Conservation (phyloP, 2,888 invertebrate species). For the Meloe dianella region DNA sequence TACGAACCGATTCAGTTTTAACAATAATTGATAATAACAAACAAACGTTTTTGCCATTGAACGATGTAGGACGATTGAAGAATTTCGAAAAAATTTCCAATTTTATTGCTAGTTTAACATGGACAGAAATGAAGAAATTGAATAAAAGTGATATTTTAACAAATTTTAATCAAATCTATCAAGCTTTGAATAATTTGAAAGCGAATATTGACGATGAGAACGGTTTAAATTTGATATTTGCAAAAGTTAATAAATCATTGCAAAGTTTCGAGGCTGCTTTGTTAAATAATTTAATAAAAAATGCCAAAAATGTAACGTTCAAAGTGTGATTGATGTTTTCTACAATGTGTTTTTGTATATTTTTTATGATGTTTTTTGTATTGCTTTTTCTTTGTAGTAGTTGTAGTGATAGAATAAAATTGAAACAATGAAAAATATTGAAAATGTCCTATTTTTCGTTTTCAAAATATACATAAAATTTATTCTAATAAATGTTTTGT, state of each 20-base stretch:
- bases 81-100: conserved; percentile 44
- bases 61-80: conserved; percentile 35
- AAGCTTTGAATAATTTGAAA: conserved; percentile 48
- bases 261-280: conserved; percentile 55
- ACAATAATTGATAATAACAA: conserved; percentile 45
- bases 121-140: conserved; percentile 45
- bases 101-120: conserved; percentile 47
- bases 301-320: conserved; percentile 54
- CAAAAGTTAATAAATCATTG: conserved; percentile 54
- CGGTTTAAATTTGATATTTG: conserved; percentile 52
- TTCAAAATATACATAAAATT: not conserved
- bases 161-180: conserved; percentile 54
- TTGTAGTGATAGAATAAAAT: conserved; percentile 5
- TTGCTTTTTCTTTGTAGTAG: conserved; percentile 6
- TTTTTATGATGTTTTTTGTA: conserved; percentile 16
- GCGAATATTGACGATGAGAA: conserved; percentile 52
- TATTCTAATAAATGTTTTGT: not conserved
- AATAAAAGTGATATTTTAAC: conserved; percentile 47
- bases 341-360: conserved; percentile 24
- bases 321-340: conserved; percentile 35
- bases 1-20: conserved; percentile 36
- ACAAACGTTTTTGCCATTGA: conserved; percentile 41
- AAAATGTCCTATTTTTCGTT: not conserved
- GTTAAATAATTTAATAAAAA: conserved; percentile 45
- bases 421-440: not conserved